These are phyloP conservation scores for Columba guinea DNA, from an alignment of 2,797 vertebrate genomes.

Conservation along the genomic window DNA sequence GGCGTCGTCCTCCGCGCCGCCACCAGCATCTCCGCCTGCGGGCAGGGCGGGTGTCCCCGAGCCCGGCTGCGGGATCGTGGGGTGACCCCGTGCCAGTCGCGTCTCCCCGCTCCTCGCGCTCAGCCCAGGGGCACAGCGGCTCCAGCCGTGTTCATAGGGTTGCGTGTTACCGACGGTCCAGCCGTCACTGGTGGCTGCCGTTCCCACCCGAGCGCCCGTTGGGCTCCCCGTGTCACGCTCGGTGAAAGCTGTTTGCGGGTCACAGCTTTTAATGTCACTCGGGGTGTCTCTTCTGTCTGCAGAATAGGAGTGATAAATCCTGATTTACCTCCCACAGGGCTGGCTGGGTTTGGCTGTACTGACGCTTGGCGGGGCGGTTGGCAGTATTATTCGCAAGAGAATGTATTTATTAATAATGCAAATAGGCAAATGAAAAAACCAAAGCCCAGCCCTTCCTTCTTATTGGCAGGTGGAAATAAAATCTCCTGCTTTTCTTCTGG, in stretches of 20 bases:
- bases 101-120: background rate
- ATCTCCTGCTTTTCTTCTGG: background rate
- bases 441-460: background rate
- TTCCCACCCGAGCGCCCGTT: background rate
- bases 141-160: rapidly evolving
- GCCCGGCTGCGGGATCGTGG: background rate
- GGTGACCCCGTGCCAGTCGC: background rate
- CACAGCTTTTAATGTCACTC: background rate
- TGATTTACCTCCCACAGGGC: background rate
- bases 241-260: background rate
- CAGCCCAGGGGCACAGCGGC: background rate
- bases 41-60: background rate
- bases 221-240: background rate
- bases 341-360: background rate
- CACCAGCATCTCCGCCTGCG: constrained; percentile 25
- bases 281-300: background rate
- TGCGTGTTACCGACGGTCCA: background rate
- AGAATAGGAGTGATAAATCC: background rate
- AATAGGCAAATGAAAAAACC: background rate
- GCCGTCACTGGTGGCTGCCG: background rate
- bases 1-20: background rate
- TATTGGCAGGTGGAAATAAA: background rate
- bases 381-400: background rate
- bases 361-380: background rate
- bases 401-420: constrained; percentile 28